These are phyloP conservation scores for Yponomeuta sedellus DNA, from an alignment of 2,888 invertebrate species.

Conservation along the genomic window DNA sequence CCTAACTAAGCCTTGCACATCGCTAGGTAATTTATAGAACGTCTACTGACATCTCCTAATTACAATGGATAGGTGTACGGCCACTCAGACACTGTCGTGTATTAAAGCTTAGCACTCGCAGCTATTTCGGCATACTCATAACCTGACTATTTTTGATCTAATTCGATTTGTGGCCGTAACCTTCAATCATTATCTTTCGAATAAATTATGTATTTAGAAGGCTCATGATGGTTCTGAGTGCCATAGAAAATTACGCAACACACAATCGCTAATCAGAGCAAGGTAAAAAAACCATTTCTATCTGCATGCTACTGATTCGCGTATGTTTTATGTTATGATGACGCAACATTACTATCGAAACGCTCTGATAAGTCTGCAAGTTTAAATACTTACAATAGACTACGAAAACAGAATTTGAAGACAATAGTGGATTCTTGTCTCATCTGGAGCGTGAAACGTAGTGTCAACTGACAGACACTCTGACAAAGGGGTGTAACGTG, in stretches of 20 bases:
- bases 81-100: no score
- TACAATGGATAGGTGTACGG: no score
- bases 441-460: not conserved
- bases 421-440: conserved; percentile 5
- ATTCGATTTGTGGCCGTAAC: no score
- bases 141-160: no score
- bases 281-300: not conserved
- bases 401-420: conserved; percentile 3
- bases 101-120: no score
- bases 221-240: no score
- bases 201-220: no score
- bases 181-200: no score
- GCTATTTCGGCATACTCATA: no score
- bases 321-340: not conserved
- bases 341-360: conserved; percentile 1
- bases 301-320: not conserved
- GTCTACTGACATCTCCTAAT: no score
- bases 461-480: not conserved
- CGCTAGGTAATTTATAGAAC: no score
- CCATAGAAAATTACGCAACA: not conserved
- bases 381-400: not conserved
- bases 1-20: no score
- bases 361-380: conserved; percentile 9
- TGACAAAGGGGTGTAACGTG: not conserved
- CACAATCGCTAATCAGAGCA: not conserved